Evolutionary conservation across 2,113 vertebrate genomes (phyloP).

Genomic region (Seriola aureovittata): DNA sequence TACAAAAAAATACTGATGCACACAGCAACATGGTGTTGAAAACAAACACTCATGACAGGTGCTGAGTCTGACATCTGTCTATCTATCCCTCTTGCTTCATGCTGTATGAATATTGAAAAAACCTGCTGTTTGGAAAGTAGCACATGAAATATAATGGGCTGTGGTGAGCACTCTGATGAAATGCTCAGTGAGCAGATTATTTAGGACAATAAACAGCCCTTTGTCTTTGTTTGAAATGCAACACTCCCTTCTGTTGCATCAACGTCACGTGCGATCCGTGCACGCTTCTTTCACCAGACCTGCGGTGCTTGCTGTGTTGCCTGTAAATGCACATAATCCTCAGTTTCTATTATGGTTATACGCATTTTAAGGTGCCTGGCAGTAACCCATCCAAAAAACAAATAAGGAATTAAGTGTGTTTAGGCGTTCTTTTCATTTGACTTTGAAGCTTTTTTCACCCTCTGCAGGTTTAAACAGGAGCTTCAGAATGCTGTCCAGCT

Average conservation of each 20-base stretch:
- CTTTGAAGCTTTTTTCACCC: conserved; percentile 30
- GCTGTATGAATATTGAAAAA: conserved; percentile 24
- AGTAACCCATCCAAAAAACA: conserved; percentile 25
- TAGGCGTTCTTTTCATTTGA: not conserved
- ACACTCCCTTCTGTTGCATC: conserved; percentile 44
- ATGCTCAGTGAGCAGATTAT: conserved; percentile 56
- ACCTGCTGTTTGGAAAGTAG: conserved; percentile 26
- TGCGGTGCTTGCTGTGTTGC: conserved; percentile 6
- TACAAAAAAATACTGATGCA: not conserved
- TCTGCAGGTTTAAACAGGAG: conserved; percentile 43
- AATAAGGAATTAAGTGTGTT: conserved; percentile 22
- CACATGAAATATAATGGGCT: conserved; percentile 9
- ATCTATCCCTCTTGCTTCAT: not conserved
- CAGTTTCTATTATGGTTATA: conserved; percentile 16
- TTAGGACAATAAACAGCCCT: conserved; percentile 36
- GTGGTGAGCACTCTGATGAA: conserved; percentile 37
- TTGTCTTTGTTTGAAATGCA: conserved; percentile 49
- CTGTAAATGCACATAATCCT: conserved; percentile 49
- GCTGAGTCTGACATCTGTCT: not conserved
- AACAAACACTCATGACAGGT: conserved; percentile 19
- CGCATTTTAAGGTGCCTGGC: conserved; percentile 2
- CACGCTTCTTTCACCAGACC: conserved; percentile 7
- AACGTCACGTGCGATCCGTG: conserved; percentile 12
- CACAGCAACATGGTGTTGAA: not conserved
- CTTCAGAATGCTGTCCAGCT: conserved; percentile 23